A percentile compares a stretch with the other conserved stretches of the same genome.
phyloP scores from a whole-genome alignment of 2,888 invertebrate genomes.

The Melieria omissa region DNA sequence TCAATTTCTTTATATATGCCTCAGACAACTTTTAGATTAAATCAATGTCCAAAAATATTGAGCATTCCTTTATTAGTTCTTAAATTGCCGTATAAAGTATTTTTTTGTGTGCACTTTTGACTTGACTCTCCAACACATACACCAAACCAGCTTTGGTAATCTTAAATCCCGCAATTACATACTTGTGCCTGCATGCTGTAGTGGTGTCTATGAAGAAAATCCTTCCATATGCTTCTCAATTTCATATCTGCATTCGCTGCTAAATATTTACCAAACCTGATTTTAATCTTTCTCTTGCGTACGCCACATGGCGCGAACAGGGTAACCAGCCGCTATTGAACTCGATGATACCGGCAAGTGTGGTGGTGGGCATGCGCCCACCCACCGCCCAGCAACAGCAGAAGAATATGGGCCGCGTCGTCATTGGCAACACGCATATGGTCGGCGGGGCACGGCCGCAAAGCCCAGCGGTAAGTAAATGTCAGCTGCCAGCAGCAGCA shows the following conservation, averaged over 20 bases:
- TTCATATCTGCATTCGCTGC: neutral
- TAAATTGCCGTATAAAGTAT: slow-evolving; percentile 13
- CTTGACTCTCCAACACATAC: slow-evolving; percentile 34
- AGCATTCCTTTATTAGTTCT: no score
- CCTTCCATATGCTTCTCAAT: neutral
- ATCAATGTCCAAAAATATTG: no score
- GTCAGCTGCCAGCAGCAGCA: no score
- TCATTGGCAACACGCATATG: slow-evolving; percentile 84
- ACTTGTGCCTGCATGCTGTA: slow-evolving; percentile 43
- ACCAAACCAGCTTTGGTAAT: neutral
- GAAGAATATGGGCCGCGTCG: slow-evolving; percentile 84
- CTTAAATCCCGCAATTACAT: no score
- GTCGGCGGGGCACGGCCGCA: slow-evolving; percentile 80
- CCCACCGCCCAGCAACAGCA: slow-evolving; percentile 77
- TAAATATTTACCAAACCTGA: neutral
- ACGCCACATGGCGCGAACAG: slow-evolving; percentile 46
- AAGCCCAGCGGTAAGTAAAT: slow-evolving; percentile 73
- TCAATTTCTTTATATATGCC: no score
- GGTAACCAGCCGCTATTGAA: slow-evolving; percentile 72
- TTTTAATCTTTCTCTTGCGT: neutral
- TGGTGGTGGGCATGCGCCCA: slow-evolving; percentile 86
- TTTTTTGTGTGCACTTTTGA: slow-evolving; percentile 50
- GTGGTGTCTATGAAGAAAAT: slow-evolving; percentile 16
- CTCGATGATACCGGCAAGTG: slow-evolving; percentile 78
- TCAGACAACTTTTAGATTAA: no score